These are phyloP conservation scores for Dasyprocta punctata DNA, from an alignment of 2,113 vertebrate genomes.

Conservation along the genomic window DNA sequence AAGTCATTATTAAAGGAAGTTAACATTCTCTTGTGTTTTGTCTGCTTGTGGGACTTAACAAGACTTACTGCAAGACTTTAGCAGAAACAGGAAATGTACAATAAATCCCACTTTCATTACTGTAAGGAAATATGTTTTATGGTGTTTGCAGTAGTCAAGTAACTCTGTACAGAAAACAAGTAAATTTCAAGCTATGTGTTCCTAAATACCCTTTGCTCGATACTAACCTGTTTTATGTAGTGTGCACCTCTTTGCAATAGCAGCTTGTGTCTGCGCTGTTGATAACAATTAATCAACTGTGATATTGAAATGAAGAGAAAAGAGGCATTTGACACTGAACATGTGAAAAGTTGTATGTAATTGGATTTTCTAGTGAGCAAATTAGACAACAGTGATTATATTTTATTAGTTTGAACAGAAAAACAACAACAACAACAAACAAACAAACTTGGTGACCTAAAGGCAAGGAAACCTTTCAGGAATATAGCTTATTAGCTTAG, in stretches of 20 bases:
- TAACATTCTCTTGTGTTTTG: slow-evolving; percentile 76
- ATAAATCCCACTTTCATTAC: slow-evolving; percentile 84
- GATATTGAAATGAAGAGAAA: slow-evolving; percentile 35
- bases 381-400: not conserved
- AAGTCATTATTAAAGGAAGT: slow-evolving; percentile 73
- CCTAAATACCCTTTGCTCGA: slow-evolving; percentile 57
- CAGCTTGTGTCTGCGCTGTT: not conserved
- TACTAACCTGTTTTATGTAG: slow-evolving; percentile 60
- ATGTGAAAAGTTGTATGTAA: not conserved
- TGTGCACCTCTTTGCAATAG: not conserved
- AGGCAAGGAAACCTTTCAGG: not conserved
- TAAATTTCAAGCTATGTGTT: slow-evolving; percentile 51
- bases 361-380: not conserved
- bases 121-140: slow-evolving; percentile 77
- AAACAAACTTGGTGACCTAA: not conserved
- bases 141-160: slow-evolving; percentile 72
- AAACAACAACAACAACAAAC: no score
- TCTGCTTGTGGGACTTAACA: slow-evolving; percentile 72
- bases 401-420: slow-evolving; percentile 39
- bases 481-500: slow-evolving; percentile 8
- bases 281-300: not conserved
- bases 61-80: slow-evolving; percentile 46
- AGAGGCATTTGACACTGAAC: not conserved
- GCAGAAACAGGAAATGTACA: slow-evolving; percentile 80
- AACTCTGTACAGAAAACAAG: slow-evolving; percentile 16